These are phyloP conservation scores for Oopsacas minuta DNA, from an alignment of 37 sponge, comb jelly and placozoan genomes.

Conservation along the genomic window DNA sequence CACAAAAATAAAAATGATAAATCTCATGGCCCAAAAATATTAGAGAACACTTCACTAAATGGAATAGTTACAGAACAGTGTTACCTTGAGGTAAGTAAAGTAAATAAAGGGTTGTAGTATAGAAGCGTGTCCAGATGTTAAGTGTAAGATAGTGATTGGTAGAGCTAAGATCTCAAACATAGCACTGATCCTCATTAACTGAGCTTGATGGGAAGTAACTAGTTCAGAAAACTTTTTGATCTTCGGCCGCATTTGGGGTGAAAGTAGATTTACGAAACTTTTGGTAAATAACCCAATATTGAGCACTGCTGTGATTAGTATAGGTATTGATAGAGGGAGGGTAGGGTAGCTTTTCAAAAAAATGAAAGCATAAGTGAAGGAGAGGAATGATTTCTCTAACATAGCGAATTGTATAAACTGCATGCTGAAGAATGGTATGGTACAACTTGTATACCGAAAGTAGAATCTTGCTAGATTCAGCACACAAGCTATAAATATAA, in stretches of 20 bases:
- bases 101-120: not conserved
- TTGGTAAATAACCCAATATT: not conserved
- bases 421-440: slow-evolving; percentile 1
- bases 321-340: not conserved
- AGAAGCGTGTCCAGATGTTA: slow-evolving; percentile 1
- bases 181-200: not conserved
- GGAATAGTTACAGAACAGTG: too few species aligned
- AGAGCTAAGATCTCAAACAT: not conserved
- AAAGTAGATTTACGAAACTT: not conserved
- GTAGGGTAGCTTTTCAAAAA: not conserved
- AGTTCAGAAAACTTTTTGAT: not conserved
- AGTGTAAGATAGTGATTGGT: not conserved
- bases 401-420: not conserved
- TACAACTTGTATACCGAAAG: not conserved
- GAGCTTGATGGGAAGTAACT: not conserved
- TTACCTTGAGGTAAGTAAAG: not conserved
- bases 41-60: too few species aligned
- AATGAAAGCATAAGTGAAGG: not conserved
- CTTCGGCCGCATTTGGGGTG: not conserved
- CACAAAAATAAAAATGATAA: too few species aligned
- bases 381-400: not conserved
- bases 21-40: too few species aligned
- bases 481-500: not conserved
- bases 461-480: slow-evolving; percentile 2
- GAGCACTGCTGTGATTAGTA: not conserved